phyloP scores from a whole-genome alignment of 2,797 vertebrate species.

The Pseudopleuronectes americanus region DNA sequence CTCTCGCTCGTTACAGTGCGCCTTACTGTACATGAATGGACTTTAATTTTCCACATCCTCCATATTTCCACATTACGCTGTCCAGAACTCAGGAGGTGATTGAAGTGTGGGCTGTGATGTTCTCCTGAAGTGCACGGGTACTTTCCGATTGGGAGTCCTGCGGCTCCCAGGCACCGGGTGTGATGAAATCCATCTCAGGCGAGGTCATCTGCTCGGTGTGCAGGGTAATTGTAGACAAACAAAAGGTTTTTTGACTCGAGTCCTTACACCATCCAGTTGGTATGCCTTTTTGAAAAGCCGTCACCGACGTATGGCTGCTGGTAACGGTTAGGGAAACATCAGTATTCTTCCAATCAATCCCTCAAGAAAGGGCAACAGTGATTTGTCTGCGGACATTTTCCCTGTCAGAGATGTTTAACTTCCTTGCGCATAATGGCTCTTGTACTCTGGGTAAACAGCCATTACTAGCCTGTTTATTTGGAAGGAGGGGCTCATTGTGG shows the following conservation, averaged over 20 bases:
- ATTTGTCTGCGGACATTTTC: conserved; percentile 84
- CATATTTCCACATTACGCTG: conserved; percentile 55
- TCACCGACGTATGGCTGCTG: conserved; percentile 63
- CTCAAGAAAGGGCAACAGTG: conserved; percentile 76
- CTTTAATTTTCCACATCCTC: conserved; percentile 51
- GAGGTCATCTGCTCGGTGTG: conserved; percentile 61
- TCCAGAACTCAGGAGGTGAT: conserved; percentile 54
- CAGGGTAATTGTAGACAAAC: conserved; percentile 70
- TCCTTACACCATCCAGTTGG: conserved; percentile 69
- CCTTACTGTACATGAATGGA: conserved; percentile 46
- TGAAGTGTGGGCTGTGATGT: conserved; percentile 39
- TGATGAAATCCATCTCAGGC: conserved; percentile 66
- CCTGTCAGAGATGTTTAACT: conserved; percentile 87
- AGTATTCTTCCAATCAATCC: conserved; percentile 78
- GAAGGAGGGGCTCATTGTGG: conserved; percentile 74
- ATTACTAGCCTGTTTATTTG: conserved; percentile 86
- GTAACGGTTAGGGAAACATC: conserved; percentile 79
- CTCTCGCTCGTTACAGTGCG: conserved; percentile 58
- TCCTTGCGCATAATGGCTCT: conserved; percentile 79
- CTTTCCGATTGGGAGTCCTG: conserved; percentile 47
- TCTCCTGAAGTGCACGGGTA: conserved; percentile 40
- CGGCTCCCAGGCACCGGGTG: conserved; percentile 33
- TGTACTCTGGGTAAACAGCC: conserved; percentile 82
- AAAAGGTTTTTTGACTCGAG: conserved; percentile 65
- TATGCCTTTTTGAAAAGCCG: conserved; percentile 65